Conservation (phyloP, 2,113 vertebrate genomes). For the Engraulis encrasicolus region DNA sequence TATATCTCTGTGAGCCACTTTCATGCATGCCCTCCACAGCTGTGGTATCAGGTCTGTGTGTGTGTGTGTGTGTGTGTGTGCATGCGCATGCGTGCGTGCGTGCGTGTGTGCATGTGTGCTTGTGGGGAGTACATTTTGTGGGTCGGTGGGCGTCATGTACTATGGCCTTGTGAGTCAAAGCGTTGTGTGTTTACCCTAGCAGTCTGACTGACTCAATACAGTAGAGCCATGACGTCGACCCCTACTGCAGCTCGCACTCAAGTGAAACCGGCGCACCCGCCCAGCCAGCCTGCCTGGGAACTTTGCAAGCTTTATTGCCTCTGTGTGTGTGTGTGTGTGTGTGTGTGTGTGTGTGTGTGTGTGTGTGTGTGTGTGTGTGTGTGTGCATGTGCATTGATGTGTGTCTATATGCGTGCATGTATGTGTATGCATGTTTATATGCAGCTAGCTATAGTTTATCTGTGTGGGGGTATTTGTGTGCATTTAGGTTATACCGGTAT, state of each 20-base stretch:
- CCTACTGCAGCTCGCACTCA: not conserved
- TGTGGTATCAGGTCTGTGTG: not conserved
- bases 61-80: not conserved
- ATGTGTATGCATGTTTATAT: too few relatives aligned
- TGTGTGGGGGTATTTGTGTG: too few relatives aligned
- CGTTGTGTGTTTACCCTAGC: not conserved
- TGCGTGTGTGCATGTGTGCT: not conserved
- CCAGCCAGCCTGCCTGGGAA: not conserved
- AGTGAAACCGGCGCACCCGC: not conserved
- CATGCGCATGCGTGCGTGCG: not conserved
- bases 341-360: not conserved
- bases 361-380: not conserved
- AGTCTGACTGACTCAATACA: not conserved
- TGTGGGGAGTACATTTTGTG: slow-evolving; percentile 1
- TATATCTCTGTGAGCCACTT: not conserved
- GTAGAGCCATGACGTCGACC: not conserved
- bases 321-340: not conserved
- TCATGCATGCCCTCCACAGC: too few relatives aligned
- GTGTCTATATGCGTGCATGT: not conserved
- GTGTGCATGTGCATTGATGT: not conserved
- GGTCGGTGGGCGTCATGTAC: too few relatives aligned
- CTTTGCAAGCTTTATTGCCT: not conserved
- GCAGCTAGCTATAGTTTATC: too few relatives aligned
- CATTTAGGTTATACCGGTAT: too few relatives aligned
- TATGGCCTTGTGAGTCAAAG: not conserved